Base-by-base conservation (phyloP, 1,140 invertebrate genomes). In the Drosophila trapezifrons region DNA sequence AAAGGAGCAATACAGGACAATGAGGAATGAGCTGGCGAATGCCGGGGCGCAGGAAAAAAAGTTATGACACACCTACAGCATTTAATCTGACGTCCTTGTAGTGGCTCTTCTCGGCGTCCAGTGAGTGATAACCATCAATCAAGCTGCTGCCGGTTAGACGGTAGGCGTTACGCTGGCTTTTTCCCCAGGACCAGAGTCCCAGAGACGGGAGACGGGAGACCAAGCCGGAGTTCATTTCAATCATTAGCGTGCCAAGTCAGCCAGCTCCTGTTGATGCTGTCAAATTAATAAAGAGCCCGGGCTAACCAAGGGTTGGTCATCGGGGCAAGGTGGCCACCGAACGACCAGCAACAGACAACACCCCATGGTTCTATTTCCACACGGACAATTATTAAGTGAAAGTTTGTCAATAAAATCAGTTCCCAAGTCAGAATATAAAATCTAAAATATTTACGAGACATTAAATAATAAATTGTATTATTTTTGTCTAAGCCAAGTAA, bases 121-220 rank as follows among this genome's bases (percentile, higher is more conserved):
- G 51, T 87, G 83, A 87, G 84, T 83, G 86, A 87, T 90, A 90
- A 90, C 89, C 86, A 90, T 90, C 86, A 90, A 90, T 90, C 86
- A 90, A 87, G 83, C 84, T 76, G 71, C 67, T 71, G 65, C 42
- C 42, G 67, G 63, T 73, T 79, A 74, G 79, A 65, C 63, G 71
- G 78, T 78, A 75, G 82, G 82, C 82, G 82, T 81, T 70, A 40
- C 67, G 25, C 76, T 83, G 84, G 84, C 71, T 83, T 87, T 72
- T 76, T 46, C 76, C 66, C 57, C 70, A 49, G 43, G 58, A 71
- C 71, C 69, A 67, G 63, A 45, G 22, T 9, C 47, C 49, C 20
- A 22, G 15, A 18, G 17, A 32, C 27, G 20, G 20, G 25, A 37
- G 40, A 37, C 40, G 46, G 47, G 40, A 42, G 20, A 27, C 47